Evolutionary conservation across 2,888 invertebrate genomes (phyloP), one percentile per base, ranked within the genome.

Genomic region (Orchesellides sinensis): DNA sequence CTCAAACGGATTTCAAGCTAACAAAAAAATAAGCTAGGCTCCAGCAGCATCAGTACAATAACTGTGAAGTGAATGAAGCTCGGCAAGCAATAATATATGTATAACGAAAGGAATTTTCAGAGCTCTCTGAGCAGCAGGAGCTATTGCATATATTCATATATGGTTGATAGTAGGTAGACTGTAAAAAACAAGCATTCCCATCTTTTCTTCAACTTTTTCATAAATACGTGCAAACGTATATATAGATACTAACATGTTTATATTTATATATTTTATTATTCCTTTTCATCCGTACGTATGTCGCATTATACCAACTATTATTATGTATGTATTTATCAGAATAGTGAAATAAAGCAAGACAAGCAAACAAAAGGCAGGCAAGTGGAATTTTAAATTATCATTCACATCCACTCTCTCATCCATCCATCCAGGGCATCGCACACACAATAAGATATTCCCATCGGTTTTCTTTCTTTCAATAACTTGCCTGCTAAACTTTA

Each of bases 371-470:
- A 70, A 61, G 47, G 61, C 29, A 73, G 61, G 54, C 47, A 61
- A 59, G 47, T 29, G 61, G 73, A 73, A 73, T 73, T 73, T 73
- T 61, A 73, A 73, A 73, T 73, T 73, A 73, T 73, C 73, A 73
- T 73, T 73, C 73, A 73, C 59, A 59, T 73, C 73, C 61, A 56
- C 61, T 61, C 69, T 47, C 25, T 49, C 68, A 49, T 29, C 70
- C 69, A 35, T 25, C 32, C 69, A 69, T 69, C 54, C 69, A 68
- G 19, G 19, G 29, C n/a, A n/a, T 19, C 21, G 69, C 17, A 35
- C 35, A 27, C 52, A 40, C 21, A 69, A 54, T 32, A 52, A 54
- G 69, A 54, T 52, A 54, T 52, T 69, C 54, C 52, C 52, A 54
- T 69, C 52, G 52, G 29, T 69, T 69, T 49, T 54, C 21, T 29